Evolutionary conservation across 2,797 vertebrate species (phyloP), one percentile per base, ranked within the genome.

Genomic region (Lepus oiostolus): DNA sequence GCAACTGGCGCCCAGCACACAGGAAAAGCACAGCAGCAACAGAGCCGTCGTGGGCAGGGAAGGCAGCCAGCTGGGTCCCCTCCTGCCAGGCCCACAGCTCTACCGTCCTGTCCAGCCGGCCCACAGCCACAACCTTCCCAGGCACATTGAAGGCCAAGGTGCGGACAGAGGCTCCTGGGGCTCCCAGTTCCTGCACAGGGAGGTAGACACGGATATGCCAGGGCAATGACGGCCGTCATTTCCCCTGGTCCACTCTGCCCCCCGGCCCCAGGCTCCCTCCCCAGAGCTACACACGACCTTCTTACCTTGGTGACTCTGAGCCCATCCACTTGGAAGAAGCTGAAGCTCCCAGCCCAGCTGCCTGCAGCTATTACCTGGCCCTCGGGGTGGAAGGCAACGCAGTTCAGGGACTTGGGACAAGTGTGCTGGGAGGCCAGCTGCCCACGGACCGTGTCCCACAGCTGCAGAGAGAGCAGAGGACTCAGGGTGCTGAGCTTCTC

Each of bases 51-150:
- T 99, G 99, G 97, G 99, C 99, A 89, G 98, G 98, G 97, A 98
- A 99, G 95, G 97, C 96, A 21, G 98, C 98, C 89, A 99, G 98
- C 24, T 97, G 98, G 50, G 98, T 95, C 63, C 97, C 98, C 82
- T 98, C 97, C n/a, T 97, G 91, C 97, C 99, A 98, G 0, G 99
- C 98, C 99, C 99, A 99, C 79, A 99, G 98, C 87, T 98, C 98
- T 70, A 99, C 98, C 92, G 98, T 98, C 21, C 99, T 98, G 4
- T 98, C 98, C 90, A 99, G 63, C 16, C 98, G 98, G 65, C 99
- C 99, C 0, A 99, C 98, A 88, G 98, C 98, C 60, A 99, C 98
- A 86, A 98, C 97, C 22, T 98, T 97, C 88, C 98, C 98, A 42
- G 98, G 96, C 4, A 96, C 96, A 16, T 98, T 98, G 97, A 99